A percentile compares a stretch with the other conserved stretches of the same genome.
Conservation (phyloP, 2,888 invertebrate genomes). For the Drosophila diplacantha region DNA sequence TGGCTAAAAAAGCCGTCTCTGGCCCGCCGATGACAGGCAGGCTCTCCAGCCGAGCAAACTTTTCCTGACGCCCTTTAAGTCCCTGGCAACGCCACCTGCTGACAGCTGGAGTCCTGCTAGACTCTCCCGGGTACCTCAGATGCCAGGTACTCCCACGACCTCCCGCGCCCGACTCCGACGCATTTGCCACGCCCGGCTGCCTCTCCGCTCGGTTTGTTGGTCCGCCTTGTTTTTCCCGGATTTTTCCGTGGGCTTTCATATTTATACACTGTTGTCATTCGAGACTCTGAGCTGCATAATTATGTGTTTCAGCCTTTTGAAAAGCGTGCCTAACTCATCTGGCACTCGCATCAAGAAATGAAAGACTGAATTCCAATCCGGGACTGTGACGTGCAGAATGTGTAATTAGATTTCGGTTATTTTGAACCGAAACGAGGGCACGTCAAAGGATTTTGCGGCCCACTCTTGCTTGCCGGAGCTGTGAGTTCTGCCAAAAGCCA, state of each 20-base stretch:
- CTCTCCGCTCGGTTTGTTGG: conserved; percentile 34
- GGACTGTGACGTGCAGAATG: conserved; percentile 14
- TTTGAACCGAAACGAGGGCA: conserved; percentile 3
- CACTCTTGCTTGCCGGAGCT: conserved; percentile 2
- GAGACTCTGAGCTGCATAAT: conserved; percentile 54
- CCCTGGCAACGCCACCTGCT: conserved; percentile 50
- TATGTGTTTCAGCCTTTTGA: conserved; percentile 38
- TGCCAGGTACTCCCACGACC: conserved; percentile 1
- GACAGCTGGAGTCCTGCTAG: conserved; percentile 41
- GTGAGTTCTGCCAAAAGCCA: conserved; percentile 3
- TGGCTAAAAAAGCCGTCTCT: conserved; percentile 50
- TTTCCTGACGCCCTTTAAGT: conserved; percentile 35
- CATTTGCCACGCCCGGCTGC: conserved; percentile 59
- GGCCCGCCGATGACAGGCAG: conserved; percentile 30
- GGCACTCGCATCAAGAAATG: conserved; percentile 4
- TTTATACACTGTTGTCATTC: conserved; percentile 48
- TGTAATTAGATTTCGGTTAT: conserved; percentile 35
- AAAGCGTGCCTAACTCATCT: conserved; percentile 14
- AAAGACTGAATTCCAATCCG: conserved; percentile 14
- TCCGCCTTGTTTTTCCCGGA: conserved; percentile 17
- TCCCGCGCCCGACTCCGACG: conserved; percentile 37
- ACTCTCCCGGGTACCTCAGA: not conserved
- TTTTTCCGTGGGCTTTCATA: conserved; percentile 22
- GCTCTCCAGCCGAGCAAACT: conserved; percentile 27
- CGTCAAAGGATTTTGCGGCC: conserved; percentile 14